Conservation (phyloP, 2,888 invertebrate species). For the Geotrupes spiniger region DNA sequence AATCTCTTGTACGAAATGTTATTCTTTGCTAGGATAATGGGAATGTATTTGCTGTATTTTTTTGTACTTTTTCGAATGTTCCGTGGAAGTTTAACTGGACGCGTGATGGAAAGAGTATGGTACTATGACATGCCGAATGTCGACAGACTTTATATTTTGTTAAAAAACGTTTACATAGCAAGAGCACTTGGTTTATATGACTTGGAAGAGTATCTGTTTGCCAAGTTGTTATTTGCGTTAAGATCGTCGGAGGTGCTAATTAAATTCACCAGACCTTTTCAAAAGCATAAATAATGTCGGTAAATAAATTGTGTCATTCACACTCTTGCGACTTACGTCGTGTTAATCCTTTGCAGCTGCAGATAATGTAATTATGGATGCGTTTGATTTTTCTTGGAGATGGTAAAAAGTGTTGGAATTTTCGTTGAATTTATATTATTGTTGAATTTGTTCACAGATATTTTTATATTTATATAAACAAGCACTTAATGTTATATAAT, state of each 20-base stretch:
- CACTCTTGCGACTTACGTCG: not conserved
- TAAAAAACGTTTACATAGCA: slow-evolving; percentile 47
- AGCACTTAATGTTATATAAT: too few species aligned
- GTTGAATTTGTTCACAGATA: not conserved
- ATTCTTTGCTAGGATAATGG: slow-evolving; percentile 57
- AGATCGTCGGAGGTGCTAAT: slow-evolving; percentile 54
- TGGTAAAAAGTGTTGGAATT: not conserved
- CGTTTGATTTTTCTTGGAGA: not conserved
- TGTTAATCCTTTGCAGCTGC: not conserved
- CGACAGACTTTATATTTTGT: slow-evolving; percentile 36
- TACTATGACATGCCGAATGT: slow-evolving; percentile 34
- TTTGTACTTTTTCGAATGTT: slow-evolving; percentile 59
- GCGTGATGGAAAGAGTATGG: slow-evolving; percentile 14
- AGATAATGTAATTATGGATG: too few species aligned
- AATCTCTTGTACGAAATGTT: not conserved
- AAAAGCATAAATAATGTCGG: not conserved
- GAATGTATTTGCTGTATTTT: slow-evolving; percentile 64
- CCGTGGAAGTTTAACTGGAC: slow-evolving; percentile 47
- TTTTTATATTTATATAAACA: too few species aligned
- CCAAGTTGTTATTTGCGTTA: slow-evolving; percentile 63
- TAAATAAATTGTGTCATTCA: not conserved
- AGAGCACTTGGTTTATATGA: slow-evolving; percentile 56
- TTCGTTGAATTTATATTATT: not conserved
- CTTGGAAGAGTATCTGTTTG: slow-evolving; percentile 63
- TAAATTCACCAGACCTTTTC: slow-evolving; percentile 29